Base-by-base conservation (phyloP, 2,113 vertebrate species). In the Corythornis cristatus region DNA sequence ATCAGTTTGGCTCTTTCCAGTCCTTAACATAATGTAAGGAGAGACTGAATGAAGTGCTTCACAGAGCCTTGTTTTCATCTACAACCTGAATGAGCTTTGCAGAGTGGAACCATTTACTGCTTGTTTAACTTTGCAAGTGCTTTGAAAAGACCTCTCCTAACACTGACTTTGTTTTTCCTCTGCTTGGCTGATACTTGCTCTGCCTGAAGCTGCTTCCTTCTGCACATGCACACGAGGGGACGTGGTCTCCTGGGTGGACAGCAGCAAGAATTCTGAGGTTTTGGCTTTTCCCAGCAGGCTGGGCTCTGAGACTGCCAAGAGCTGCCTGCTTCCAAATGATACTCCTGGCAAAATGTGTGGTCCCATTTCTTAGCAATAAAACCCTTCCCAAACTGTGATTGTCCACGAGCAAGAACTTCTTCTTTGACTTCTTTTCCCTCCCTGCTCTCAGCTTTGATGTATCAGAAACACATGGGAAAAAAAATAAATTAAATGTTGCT, bases 111-210 rank as follows among this genome's bases (percentile, higher is more conserved):
- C 29, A 60, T 65, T 94, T 81, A 45, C 72, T 85, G 40, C 82
- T 83, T 89, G 76, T 95, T 96, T 96, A 88, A 93, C 29, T 86
- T 77, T 54, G 54, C 57, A 92, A 96, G 72, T 62, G 87, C 82
- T 96, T 95, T 89, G 74, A 70, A 70, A 96, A 96, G 80, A 92
- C 45, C 26, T 92, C 86, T 84, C 22, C 40, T 80, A 84, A 77
- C 90, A 56, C n/a, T 3, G 15, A 58, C 29, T 83, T 92, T 85
- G 72, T 56, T 93, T 85, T 77, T 62, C 43, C 43, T 42, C 76
- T 87, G 62, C 79, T 89, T 95, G 33, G 33, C 87, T 95, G 87
- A 73, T 60, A 37, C 28, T 60, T 76, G 70, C 74, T 54, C 31
- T 73, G 74, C 85, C 71, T 88, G 22, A 28, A 51, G 75, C 68